Percentiles rank a stretch among this genome's conserved stretches.
Conservation (phyloP, 2,888 invertebrate genomes). For the Agrochola circellaris region DNA sequence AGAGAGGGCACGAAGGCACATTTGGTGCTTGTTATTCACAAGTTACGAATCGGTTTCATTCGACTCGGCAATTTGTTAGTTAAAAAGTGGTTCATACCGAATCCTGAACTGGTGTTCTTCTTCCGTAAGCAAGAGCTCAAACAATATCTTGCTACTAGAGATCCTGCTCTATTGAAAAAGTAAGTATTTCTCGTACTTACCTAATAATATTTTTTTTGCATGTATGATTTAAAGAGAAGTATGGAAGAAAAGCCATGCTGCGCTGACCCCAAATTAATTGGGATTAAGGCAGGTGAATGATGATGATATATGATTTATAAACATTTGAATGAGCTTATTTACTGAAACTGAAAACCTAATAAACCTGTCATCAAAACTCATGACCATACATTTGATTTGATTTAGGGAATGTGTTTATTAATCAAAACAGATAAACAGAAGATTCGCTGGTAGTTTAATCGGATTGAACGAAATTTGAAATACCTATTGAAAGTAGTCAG, state of each 20-base stretch:
- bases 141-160: constrained; percentile 87
- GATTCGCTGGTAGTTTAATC: neutral
- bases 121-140: constrained; percentile 92
- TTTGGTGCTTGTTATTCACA: constrained; percentile 89
- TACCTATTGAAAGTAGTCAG: too few relatives aligned
- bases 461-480: neutral
- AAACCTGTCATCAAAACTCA: neutral
- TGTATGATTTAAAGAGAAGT: neutral
- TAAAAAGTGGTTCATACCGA: constrained; percentile 92
- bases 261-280: neutral
- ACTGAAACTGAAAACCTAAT: neutral
- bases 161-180: constrained; percentile 91
- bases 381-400: neutral
- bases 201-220: neutral
- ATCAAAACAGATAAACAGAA: neutral
- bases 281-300: neutral
- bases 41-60: constrained; percentile 91
- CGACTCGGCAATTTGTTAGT: constrained; percentile 91
- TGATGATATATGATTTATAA: neutral
- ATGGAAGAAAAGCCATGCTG: neutral
- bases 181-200: constrained; percentile 77
- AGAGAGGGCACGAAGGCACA: constrained; percentile 93
- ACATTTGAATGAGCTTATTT: neutral
- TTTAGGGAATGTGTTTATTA: neutral
- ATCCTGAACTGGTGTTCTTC: constrained; percentile 92